Evolutionary conservation across 2,797 vertebrate species (phyloP).

Genomic region (Argya squamiceps): DNA sequence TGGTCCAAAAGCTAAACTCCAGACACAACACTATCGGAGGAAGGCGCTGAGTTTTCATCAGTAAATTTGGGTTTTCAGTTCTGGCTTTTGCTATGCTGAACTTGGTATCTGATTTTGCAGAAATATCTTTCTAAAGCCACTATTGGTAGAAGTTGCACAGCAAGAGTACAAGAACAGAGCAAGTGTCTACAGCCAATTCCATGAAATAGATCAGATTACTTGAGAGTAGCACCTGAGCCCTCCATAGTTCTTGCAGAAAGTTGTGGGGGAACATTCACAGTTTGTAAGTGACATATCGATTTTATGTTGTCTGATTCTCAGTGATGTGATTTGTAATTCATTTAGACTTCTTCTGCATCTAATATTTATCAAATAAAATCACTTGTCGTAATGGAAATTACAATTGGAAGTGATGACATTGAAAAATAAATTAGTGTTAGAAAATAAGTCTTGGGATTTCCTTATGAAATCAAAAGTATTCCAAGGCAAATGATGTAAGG

Average conservation of each 20-base stretch:
- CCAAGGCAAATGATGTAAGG: slow-evolving; percentile 13
- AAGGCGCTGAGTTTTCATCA: neutral
- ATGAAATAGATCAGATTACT: neutral
- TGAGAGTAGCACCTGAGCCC: neutral
- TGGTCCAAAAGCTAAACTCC: neutral
- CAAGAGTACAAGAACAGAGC: neutral
- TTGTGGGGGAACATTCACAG: neutral
- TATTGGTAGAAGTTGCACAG: neutral
- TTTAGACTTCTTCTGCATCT: slow-evolving; percentile 31
- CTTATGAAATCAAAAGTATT: slow-evolving; percentile 8
- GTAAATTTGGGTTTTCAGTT: neutral
- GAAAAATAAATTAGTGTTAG: slow-evolving; percentile 27
- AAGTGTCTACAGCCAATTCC: neutral
- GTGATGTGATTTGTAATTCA: slow-evolving; percentile 41
- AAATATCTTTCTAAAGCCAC: neutral
- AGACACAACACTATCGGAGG: fast-evolving
- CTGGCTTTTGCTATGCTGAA: neutral
- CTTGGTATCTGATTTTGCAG: neutral
- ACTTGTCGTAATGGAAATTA: slow-evolving; percentile 46
- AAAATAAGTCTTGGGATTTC: slow-evolving; percentile 39
- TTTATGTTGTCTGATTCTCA: neutral
- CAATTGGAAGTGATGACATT: slow-evolving; percentile 48
- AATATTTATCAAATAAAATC: slow-evolving; percentile 57
- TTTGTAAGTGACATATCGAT: neutral
- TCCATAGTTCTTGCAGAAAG: fast-evolving